phyloP scores from a whole-genome alignment of 2,113 vertebrate genomes.

The Corythornis vintsioides region DNA sequence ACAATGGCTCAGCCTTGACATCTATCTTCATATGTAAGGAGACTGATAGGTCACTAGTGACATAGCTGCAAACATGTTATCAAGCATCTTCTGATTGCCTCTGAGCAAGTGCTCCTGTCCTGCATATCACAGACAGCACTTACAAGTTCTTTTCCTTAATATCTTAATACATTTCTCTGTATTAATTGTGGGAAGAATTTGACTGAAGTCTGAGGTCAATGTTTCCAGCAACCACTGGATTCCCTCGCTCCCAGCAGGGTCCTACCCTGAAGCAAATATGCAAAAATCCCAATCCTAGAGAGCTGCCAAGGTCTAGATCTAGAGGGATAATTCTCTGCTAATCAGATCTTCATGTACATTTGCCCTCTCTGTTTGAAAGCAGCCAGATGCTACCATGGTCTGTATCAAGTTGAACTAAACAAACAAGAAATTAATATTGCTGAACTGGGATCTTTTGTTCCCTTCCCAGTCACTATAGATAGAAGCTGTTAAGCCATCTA shows the following conservation, averaged over 20 bases:
- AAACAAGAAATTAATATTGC: not conserved
- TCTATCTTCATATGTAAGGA: conserved; percentile 30
- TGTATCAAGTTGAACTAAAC: not conserved
- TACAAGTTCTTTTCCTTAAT: not conserved
- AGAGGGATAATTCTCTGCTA: not conserved
- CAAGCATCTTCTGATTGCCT: conserved; percentile 1
- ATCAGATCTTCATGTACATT: not conserved
- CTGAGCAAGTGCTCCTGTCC: not conserved
- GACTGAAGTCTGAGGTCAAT: not conserved
- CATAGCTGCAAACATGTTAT: not conserved
- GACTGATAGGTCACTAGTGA: conserved; percentile 31
- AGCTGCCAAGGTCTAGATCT: not conserved
- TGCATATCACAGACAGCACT: not conserved
- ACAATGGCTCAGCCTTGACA: conserved; percentile 54
- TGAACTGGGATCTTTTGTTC: not conserved
- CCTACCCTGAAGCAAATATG: not conserved
- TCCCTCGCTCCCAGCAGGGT: not conserved
- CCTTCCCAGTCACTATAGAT: not conserved
- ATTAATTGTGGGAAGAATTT: not conserved
- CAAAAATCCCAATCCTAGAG: not conserved
- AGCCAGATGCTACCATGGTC: not conserved
- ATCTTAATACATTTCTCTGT: not conserved
- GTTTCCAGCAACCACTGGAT: not conserved
- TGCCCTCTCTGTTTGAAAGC: not conserved
- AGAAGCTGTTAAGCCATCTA: not conserved